Conservation (phyloP, 2,797 vertebrate species). For the Premnoplex brunnescens region DNA sequence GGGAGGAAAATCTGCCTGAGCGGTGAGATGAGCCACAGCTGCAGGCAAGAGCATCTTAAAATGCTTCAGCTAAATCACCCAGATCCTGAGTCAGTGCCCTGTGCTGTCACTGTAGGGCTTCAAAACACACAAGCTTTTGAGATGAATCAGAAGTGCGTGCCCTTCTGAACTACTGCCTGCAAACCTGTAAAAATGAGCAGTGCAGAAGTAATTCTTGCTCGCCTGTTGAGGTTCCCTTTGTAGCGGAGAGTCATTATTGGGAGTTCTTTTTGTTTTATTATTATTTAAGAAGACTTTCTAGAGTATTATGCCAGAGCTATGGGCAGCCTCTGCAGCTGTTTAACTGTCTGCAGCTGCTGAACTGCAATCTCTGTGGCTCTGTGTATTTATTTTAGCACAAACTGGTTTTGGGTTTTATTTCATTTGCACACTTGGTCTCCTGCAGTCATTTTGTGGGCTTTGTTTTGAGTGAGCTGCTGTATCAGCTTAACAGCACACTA, state of each 20-base stretch:
- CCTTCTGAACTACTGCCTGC: neutral
- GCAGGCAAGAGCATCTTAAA: neutral
- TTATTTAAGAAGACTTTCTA: slow-evolving; percentile 12
- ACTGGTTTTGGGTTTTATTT: neutral
- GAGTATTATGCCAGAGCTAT: neutral
- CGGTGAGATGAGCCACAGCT: neutral
- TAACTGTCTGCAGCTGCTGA: slow-evolving; percentile 23
- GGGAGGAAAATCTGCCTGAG: neutral
- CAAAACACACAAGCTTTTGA: neutral
- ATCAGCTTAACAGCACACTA: neutral
- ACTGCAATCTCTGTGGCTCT: neutral
- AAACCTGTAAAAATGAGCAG: neutral
- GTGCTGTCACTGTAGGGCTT: neutral
- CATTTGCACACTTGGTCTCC: neutral
- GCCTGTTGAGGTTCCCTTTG: neutral
- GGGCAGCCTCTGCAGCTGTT: slow-evolving; percentile 1
- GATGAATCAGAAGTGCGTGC: neutral
- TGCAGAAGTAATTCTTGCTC: neutral
- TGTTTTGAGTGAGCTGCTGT: neutral
- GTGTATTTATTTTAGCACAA: slow-evolving; percentile 7
- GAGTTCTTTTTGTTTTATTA: neutral
- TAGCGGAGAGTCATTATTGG: neutral
- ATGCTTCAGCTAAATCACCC: neutral
- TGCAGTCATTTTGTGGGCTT: neutral
- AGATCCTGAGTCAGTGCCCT: neutral